A percentile compares a stretch with the other conserved stretches of the same genome.
Conservation (phyloP, 2,113 vertebrate genomes). For the Hippocampus abdominalis region DNA sequence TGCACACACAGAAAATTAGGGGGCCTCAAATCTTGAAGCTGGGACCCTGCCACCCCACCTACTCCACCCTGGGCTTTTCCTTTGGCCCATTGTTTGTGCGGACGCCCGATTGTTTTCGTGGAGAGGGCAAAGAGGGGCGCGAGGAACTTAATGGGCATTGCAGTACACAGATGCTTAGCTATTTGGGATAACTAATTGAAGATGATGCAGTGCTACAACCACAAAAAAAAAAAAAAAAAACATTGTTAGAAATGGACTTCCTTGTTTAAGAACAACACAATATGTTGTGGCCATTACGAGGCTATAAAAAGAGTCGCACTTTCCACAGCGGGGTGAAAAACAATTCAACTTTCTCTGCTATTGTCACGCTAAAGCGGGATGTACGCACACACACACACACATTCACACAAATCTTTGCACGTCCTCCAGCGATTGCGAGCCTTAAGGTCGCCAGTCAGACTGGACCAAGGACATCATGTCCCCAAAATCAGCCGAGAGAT, state of each 20-base stretch:
- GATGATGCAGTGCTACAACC: not conserved
- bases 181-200: not conserved
- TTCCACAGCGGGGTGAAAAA: constrained; percentile 1
- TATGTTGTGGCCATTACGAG: not conserved
- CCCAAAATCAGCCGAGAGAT: constrained; percentile 7
- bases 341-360: constrained; percentile 17
- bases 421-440: constrained; percentile 22
- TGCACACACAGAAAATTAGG: constrained; percentile 7
- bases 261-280: not conserved
- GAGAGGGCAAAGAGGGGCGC: constrained; percentile 27
- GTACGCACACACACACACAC: constrained; percentile 15
- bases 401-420: constrained; percentile 17
- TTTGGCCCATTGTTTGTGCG: constrained; percentile 50
- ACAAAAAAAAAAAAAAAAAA: not conserved
- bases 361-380: constrained; percentile 13
- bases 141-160: not conserved
- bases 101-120: constrained; percentile 47
- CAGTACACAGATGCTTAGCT: not conserved
- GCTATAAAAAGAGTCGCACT: constrained; percentile 16
- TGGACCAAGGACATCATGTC: constrained; percentile 10
- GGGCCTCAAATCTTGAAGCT: constrained; percentile 10
- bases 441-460: constrained; percentile 16
- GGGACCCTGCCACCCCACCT: constrained; percentile 28
- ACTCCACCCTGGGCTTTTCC: constrained; percentile 34
- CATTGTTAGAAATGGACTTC: not conserved